Base-by-base conservation (phyloP, 2,797 vertebrate genomes). In the Carcharodon carcharias region DNA sequence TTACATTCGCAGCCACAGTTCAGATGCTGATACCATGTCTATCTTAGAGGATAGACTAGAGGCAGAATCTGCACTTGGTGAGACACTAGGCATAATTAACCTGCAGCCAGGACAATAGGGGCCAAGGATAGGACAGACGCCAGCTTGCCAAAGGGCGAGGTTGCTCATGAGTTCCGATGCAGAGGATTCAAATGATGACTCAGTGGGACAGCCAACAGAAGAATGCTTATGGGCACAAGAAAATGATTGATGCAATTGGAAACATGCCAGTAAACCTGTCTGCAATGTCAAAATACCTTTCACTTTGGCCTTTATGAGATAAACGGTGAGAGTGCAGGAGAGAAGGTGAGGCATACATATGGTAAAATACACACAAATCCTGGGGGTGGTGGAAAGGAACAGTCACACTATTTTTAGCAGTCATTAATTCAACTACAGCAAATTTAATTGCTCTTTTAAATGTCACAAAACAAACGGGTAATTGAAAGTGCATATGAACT, bases 341-440 rank as follows among this genome's bases (percentile, higher is more conserved):
- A 40, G 18, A 23, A 18, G n/a, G 91, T 93, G 16, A 92, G 89
- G 58, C 58, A 61, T 63, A 91, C 88, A 63, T 58, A n/a, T 63
- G 58, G 31, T 63, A 63, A 92, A 61, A 92, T 28, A 40, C 63
- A 93, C 91, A 93, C 7, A 65, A n/a, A 93, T n/a, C n/a, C 63
- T 67, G 5, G 7, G 65, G 61, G 91, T 9, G 11, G 61, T 63
- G n/a, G 91, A 63, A 63, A 45, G 50, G 16, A 58, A 50, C 11
- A 95, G 69, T 45, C 50, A 95, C 7, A 56, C 45, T 56, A 77
- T 95, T 77, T 93, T 95, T 56, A 95, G 94, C 94, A 77, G 94
- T 95, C 69, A 95, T 95, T 95, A 77, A 95, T 95, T 95, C 94
- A 95, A 95, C 94, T 77, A 77, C 69, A 73, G 94, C 50, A n/a